Evolutionary conservation across 1,140 invertebrate species (phyloP).

Genomic region (Ostrea denselamellosa): DNA sequence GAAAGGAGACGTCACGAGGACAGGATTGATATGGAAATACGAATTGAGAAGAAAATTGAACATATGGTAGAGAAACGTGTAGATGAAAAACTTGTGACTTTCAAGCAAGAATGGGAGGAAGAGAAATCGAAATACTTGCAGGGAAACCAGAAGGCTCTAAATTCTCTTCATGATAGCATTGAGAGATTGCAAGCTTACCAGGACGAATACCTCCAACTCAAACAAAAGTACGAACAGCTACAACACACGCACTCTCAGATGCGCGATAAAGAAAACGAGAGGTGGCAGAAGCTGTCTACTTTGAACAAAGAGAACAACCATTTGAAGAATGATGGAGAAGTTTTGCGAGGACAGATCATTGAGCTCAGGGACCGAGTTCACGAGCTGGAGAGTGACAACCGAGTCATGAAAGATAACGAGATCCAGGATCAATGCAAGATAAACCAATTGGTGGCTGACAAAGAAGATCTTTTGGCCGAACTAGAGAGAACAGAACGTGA

Average conservation of each 20-base stretch:
- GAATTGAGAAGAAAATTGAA: conserved; percentile 56
- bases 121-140: conserved; percentile 46
- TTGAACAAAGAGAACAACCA: conserved; percentile 54
- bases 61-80: conserved; percentile 48
- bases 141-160: conserved; percentile 49
- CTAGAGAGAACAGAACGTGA: conserved; percentile 55
- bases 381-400: conserved; percentile 54
- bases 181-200: conserved; percentile 45
- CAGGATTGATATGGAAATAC: conserved; percentile 50
- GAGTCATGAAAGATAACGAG: conserved; percentile 56
- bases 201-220: conserved; percentile 54
- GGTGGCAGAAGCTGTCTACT: conserved; percentile 49
- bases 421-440: conserved; percentile 54
- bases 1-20: conserved; percentile 58
- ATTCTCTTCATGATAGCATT: conserved; percentile 51
- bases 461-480: conserved; percentile 54
- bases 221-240: conserved; percentile 54
- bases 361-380: conserved; percentile 50
- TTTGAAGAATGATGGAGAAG: conserved; percentile 51
- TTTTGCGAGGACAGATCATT: conserved; percentile 44
- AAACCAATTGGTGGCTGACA: conserved; percentile 53
- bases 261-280: conserved; percentile 58
- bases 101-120: conserved; percentile 52
- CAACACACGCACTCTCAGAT: conserved; percentile 55
- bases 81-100: conserved; percentile 49